Percentiles rank a stretch among this genome's conserved stretches.
phyloP scores from a whole-genome alignment of 2,113 vertebrate species.

The Numida meleagris region DNA sequence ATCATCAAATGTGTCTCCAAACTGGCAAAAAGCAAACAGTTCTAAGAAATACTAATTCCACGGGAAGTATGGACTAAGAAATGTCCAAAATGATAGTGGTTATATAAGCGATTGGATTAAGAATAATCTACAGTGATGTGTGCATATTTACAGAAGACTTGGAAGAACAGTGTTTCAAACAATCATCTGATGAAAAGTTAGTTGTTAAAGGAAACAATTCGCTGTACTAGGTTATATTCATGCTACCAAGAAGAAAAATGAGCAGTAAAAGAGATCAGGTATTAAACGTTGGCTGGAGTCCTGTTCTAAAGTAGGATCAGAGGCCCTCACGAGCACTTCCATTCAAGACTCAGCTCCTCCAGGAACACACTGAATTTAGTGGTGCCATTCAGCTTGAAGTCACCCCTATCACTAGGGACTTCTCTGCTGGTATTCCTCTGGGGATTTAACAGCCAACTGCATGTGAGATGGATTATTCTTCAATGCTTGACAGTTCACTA shows the following conservation, averaged over 20 bases:
- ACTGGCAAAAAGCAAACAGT: constrained; percentile 71
- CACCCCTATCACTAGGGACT: neutral
- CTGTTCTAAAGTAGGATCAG: constrained; percentile 55
- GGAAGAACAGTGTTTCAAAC: constrained; percentile 75
- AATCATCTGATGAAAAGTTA: constrained; percentile 65
- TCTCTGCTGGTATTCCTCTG: neutral
- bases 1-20: constrained; percentile 60
- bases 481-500: neutral
- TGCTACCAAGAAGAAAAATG: constrained; percentile 43
- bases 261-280: constrained; percentile 62
- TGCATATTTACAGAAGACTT: constrained; percentile 80
- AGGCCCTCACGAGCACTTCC: constrained; percentile 9
- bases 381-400: neutral
- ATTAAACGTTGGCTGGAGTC: constrained; percentile 67
- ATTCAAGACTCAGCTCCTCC: neutral
- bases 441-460: neutral
- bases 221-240: constrained; percentile 70
- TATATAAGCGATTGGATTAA: constrained; percentile 81
- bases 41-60: constrained; percentile 80
- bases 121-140: constrained; percentile 77
- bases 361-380: constrained; percentile 2
- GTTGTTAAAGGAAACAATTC: constrained; percentile 76
- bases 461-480: neutral
- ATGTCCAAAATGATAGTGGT: constrained; percentile 77
- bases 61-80: constrained; percentile 68